phyloP scores from a whole-genome alignment of 2,797 vertebrate species.

The Labroides dimidiatus region DNA sequence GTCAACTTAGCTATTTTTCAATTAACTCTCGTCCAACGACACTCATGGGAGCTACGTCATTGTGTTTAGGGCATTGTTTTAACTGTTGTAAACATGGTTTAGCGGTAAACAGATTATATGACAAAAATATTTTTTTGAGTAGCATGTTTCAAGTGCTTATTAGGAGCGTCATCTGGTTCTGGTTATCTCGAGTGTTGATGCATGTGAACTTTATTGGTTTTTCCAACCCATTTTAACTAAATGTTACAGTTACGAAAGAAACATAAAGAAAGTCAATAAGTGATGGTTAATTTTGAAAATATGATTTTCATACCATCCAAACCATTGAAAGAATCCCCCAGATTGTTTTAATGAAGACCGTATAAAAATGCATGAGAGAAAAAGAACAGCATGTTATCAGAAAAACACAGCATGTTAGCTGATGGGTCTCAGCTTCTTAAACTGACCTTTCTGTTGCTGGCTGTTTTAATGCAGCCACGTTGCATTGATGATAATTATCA shows the following conservation, averaged over 20 bases:
- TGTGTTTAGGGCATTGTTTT: conserved; percentile 10
- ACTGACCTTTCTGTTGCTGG: background rate
- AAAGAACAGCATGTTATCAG: background rate
- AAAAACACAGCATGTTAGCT: background rate
- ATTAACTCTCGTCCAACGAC: conserved; percentile 30
- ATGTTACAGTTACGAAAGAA: conserved; percentile 45
- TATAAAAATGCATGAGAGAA: background rate
- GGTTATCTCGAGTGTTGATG: conserved; percentile 61
- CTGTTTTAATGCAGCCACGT: background rate
- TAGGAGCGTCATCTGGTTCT: conserved; percentile 59
- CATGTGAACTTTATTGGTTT: conserved; percentile 53
- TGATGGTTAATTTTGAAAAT: background rate
- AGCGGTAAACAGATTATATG: conserved; percentile 32
- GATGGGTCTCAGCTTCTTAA: background rate
- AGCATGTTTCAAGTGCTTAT: conserved; percentile 36
- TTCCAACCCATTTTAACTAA: conserved; percentile 48
- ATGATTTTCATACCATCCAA: background rate
- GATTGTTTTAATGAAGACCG: conserved; percentile 21
- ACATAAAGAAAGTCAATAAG: conserved; percentile 20
- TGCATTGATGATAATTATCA: background rate
- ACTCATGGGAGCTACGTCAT: conserved; percentile 10
- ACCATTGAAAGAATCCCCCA: background rate
- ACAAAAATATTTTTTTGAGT: conserved; percentile 38
- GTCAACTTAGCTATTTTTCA: conserved; percentile 44
- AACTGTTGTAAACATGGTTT: conserved; percentile 25